phyloP scores from a whole-genome alignment of 1,140 invertebrate genomes.

The Asbolus verrucosus region DNA sequence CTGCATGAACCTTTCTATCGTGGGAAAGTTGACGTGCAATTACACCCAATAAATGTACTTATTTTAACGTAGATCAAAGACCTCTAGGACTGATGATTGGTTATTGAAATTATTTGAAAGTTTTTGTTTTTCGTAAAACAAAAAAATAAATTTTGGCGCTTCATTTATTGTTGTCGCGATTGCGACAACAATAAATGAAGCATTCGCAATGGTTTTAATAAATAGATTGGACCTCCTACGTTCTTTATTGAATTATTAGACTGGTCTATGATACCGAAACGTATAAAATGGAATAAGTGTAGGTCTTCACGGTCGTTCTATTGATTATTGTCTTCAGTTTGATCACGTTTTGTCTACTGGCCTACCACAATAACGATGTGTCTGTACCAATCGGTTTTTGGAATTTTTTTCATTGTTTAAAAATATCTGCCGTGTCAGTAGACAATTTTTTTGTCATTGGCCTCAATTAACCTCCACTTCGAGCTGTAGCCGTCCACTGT shows the following conservation, averaged over 20 bases:
- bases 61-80: too few relatives aligned
- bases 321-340: slow-evolving; percentile 20
- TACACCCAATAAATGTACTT: too few relatives aligned
- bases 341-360: not conserved
- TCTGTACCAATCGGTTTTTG: not conserved
- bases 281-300: not conserved
- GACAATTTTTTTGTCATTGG: slow-evolving; percentile 5
- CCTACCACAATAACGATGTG: not conserved
- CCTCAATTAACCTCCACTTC: slow-evolving; percentile 12
- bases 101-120: too few relatives aligned
- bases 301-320: slow-evolving; percentile 15
- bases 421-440: not conserved
- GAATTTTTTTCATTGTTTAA: not conserved
- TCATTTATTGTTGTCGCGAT: not conserved
- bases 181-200: too few relatives aligned
- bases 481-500: too few relatives aligned
- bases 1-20: slow-evolving; percentile 27
- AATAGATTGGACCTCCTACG: slow-evolving; percentile 4
- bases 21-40: slow-evolving; percentile 28
- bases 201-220: not conserved
- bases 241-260: slow-evolving; percentile 20
- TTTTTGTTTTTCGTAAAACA: too few relatives aligned
- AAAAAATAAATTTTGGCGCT: not conserved
- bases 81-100: too few relatives aligned
- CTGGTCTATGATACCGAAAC: too few relatives aligned